These are phyloP conservation scores for Sebastes iracundus DNA, from an alignment of 2,797 vertebrate species.

Conservation along the genomic window DNA sequence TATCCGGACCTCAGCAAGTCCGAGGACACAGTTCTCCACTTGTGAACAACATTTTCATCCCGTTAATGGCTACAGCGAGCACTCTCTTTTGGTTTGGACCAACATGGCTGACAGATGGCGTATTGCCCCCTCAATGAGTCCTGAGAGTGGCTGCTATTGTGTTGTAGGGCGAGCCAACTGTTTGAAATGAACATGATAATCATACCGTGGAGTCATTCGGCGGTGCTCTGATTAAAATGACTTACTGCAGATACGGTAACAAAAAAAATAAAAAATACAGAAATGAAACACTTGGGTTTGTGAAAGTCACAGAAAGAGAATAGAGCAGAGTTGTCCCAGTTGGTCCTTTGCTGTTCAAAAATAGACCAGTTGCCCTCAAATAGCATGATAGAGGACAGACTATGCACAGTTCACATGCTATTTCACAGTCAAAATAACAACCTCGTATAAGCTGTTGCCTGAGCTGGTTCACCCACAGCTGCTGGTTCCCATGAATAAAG, in stretches of 20 bases:
- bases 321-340: conserved; percentile 56
- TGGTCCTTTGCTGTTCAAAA: conserved; percentile 66
- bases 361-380: conserved; percentile 68
- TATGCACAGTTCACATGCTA: conserved; percentile 42
- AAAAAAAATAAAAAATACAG: not conserved
- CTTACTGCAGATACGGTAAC: conserved; percentile 3
- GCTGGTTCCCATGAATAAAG: not conserved
- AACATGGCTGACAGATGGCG: conserved; percentile 71
- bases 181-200: conserved; percentile 67
- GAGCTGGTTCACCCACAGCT: conserved; percentile 6
- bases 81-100: conserved; percentile 55
- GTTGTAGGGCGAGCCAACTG: conserved; percentile 58
- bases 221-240: conserved; percentile 50
- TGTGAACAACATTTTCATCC: conserved; percentile 41
- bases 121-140: conserved; percentile 59
- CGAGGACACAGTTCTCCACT: conserved; percentile 33
- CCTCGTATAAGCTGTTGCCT: not conserved
- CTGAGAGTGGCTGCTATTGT: conserved; percentile 61
- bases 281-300: conserved; percentile 45
- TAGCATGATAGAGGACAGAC: conserved; percentile 45
- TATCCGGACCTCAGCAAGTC: conserved; percentile 12
- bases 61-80: conserved; percentile 54
- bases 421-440: conserved; percentile 34
- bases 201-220: conserved; percentile 37
- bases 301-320: conserved; percentile 63